Conservation (phyloP, 64 coral and sea anemone species). For the Porites australiensis region DNA sequence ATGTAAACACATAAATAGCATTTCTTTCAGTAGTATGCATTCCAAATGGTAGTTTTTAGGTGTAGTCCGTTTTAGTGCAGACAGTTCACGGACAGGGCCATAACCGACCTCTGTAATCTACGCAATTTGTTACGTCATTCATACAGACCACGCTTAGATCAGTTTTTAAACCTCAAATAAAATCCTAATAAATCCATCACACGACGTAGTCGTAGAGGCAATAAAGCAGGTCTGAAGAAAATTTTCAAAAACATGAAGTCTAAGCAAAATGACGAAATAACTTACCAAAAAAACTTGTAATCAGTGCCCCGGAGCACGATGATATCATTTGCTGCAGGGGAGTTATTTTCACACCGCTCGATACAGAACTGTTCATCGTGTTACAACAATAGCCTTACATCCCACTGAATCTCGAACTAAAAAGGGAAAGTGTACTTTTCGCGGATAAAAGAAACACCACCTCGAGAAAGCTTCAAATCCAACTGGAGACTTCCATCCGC, state of each 20-base stretch:
- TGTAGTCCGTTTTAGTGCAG: too few relatives aligned
- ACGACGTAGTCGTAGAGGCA: neutral
- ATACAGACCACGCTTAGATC: too few relatives aligned
- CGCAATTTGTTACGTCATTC: too few relatives aligned
- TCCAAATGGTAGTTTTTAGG: too few relatives aligned
- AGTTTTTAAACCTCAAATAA: neutral
- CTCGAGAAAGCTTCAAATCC: too few relatives aligned
- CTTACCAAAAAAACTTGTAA: constrained; percentile 88
- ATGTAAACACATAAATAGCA: too few relatives aligned
- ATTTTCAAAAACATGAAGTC: neutral
- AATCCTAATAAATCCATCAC: neutral
- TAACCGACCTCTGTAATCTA: too few relatives aligned
- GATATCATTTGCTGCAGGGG: constrained; percentile 85
- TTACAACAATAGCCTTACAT: neutral
- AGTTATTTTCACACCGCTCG: constrained; percentile 70
- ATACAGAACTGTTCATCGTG: neutral
- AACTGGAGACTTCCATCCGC: too few relatives aligned
- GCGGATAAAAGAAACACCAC: too few relatives aligned
- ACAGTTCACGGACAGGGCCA: too few relatives aligned
- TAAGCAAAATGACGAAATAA: neutral
- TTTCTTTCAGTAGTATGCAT: too few relatives aligned
- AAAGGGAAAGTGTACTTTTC: neutral
- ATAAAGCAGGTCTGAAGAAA: neutral
- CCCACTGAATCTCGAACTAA: neutral
- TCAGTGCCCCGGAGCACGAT: constrained; percentile 85